A percentile compares a stretch with the other conserved stretches of the same genome.
Evolutionary conservation across 2,888 invertebrate genomes (phyloP).

Genomic region (Frankliniella fusca): DNA sequence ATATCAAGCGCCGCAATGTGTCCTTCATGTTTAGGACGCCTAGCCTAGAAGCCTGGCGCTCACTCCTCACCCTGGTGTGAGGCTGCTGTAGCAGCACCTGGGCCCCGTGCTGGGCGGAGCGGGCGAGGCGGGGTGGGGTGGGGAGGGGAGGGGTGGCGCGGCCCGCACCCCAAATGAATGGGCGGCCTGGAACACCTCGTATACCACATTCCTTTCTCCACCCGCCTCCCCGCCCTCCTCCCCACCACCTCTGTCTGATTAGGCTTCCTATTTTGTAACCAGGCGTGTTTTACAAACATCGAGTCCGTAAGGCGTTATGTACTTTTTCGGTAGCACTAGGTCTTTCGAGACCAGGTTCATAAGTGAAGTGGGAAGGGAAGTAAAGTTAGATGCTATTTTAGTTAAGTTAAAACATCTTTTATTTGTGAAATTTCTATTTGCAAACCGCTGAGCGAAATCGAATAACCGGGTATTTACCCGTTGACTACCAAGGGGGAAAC

Average conservation of each 20-base stretch:
- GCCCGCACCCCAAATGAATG: background rate
- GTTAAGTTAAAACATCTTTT: too few relatives aligned
- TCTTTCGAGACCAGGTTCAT: too few relatives aligned
- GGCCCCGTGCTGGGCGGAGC: too few relatives aligned
- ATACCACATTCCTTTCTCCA: background rate
- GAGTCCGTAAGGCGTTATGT: background rate
- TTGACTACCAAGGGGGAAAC: too few relatives aligned
- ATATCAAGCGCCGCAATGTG: too few relatives aligned
- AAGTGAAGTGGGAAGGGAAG: background rate
- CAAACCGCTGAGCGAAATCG: too few relatives aligned
- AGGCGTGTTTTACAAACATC: conserved; percentile 21
- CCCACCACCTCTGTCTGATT: too few relatives aligned
- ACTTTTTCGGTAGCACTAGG: background rate
- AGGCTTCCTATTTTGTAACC: conserved; percentile 21
- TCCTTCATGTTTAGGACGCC: too few relatives aligned
- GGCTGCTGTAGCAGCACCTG: too few relatives aligned
- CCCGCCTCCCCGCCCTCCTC: background rate
- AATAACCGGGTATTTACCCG: too few relatives aligned
- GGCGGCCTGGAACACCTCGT: conserved; percentile 15
- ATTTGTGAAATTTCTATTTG: too few relatives aligned
- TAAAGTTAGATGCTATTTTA: background rate
- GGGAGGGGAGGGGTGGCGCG: background rate
- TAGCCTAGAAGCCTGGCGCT: background rate
- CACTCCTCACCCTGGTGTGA: too few relatives aligned
- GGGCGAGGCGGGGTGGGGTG: background rate